Base-by-base conservation (phyloP, 2,113 vertebrate species). In the Pomatostomus ruficeps region DNA sequence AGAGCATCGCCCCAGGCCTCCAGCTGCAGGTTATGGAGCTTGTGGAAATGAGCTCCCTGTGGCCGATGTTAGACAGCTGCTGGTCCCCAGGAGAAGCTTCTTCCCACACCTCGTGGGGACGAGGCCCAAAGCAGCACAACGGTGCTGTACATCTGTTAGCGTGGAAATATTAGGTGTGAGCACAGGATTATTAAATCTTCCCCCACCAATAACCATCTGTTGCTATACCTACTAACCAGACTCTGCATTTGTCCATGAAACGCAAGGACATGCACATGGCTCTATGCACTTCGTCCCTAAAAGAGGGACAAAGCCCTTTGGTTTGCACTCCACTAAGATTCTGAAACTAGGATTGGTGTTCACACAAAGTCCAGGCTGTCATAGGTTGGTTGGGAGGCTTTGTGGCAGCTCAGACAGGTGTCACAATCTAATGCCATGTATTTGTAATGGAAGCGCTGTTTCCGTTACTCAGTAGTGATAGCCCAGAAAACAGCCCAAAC, bases 161-260 rank as follows among this genome's bases (percentile, higher is more conserved):
- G 1, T 36, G 72, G 63, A 94, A 93, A 93, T 93, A 96, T 65
- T 77, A 95, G 75, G 85, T 95, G 95, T 31, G 52, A 91, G 31
- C 7, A 6, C 8, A 65, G 18, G 22, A 26, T 88, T 93, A 84
- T 68, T 81, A 88, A 88, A 85, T 65, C 79, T 86, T 33, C 46
- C n/a, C 21, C 19, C 48, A 33, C 40, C 61, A 52, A 40, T 24
- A 80, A 59, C 36, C 93, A 75, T 45, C 67, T 90, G 65, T 38
- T 79, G 35, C 55, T 85, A 48, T 6, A 81, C 17, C 42, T 15
- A 20, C 20, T 3, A 38, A 45, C 36, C 61, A 74, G 59, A 65
- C 31, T n/a, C 54, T 31, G 13, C 25, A 6, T 35, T 78, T 51
- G 16, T 35, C 31, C 7, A 0, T 8, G 23, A 45, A 91, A 57